Percentiles rank a stretch among this genome's conserved stretches.
phyloP scores from a whole-genome alignment of 2,797 vertebrate genomes.

The Melanotaenia maccullochi region DNA sequence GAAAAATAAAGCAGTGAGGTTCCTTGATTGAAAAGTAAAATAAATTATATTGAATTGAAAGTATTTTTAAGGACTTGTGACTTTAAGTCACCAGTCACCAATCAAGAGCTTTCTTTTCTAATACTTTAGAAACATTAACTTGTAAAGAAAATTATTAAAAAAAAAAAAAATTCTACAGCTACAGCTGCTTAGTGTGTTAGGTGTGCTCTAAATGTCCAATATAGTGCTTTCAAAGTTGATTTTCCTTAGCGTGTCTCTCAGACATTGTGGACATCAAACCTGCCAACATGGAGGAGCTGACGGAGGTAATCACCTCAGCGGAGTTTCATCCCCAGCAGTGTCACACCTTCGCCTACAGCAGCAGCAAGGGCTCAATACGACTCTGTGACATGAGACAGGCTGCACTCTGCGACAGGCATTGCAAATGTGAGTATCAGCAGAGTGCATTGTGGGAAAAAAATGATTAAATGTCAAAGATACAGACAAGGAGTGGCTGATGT shows the following conservation, averaged over 20 bases:
- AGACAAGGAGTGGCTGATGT: neutral
- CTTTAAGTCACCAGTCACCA: neutral
- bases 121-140: neutral
- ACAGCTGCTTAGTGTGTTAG: neutral
- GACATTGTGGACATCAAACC: constrained; percentile 99
- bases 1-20: neutral
- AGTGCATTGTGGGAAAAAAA: constrained; percentile 6
- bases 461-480: neutral
- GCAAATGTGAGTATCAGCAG: constrained; percentile 90
- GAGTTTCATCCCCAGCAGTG: constrained; percentile 98
- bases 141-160: neutral
- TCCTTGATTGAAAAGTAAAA: neutral
- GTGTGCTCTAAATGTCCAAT: neutral
- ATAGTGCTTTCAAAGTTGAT: neutral
- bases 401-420: constrained; percentile 93
- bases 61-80: neutral
- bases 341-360: constrained; percentile 99
- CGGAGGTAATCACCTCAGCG: constrained; percentile 95
- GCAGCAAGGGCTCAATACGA: constrained; percentile 98
- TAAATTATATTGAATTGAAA: neutral
- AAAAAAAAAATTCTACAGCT: no score
- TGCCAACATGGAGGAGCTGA: constrained; percentile 98
- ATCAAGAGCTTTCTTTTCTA: neutral
- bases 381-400: constrained; percentile 97
- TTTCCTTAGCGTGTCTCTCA: constrained; percentile 85